Evolutionary conservation across 2,888 invertebrate genomes (phyloP), one percentile per base, ranked within the genome.

Genomic region (Acanthosepion lycidas): DNA sequence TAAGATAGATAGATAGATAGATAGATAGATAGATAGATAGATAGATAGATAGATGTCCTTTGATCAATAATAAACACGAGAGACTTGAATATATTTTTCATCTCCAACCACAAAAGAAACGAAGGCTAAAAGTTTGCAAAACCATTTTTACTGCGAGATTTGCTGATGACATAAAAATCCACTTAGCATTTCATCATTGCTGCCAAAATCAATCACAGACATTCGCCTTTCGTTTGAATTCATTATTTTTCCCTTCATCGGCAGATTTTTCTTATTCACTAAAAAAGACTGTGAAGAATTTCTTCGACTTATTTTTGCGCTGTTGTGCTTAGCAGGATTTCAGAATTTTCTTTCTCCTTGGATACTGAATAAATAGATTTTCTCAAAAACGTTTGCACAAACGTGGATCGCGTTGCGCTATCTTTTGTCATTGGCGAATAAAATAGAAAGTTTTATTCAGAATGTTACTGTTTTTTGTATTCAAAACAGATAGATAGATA

Each of bases 141-240:
- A 78, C 78, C n/a, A 78, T 78, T n/a, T 78, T 42, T 78, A 15
- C n/a, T 33, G 3, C 3, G n/a, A 33, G n/a, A 78, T 78, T 78
- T 78, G n/a, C n/a, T 33, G 78, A 78, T 78, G n/a, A 78, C 78
- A 78, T 78, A 78, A 78, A 78, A 78, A 78, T 78, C 78, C 78
- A 78, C 78, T 78, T 78, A n/a, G n/a, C n/a, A 33, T 78, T 78
- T 78, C 78, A 78, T 33, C n/a, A 78, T n/a, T 8, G n/a, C 78
- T 78, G 78, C 78, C 78, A 33, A 33, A 78, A 78, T 33, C n/a
- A 33, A 78, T 33, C 18, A 78, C n/a, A n/a, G n/a, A 78, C 4
- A 78, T 78, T n/a, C n/a, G 15, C 12, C 78, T 78, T 78, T n/a
- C 78, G 9, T 78, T 78, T n/a, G n/a, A 23, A 78, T 78, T 78